Conservation (phyloP, 2,888 invertebrate genomes). For the Clitarchus hookeri region DNA sequence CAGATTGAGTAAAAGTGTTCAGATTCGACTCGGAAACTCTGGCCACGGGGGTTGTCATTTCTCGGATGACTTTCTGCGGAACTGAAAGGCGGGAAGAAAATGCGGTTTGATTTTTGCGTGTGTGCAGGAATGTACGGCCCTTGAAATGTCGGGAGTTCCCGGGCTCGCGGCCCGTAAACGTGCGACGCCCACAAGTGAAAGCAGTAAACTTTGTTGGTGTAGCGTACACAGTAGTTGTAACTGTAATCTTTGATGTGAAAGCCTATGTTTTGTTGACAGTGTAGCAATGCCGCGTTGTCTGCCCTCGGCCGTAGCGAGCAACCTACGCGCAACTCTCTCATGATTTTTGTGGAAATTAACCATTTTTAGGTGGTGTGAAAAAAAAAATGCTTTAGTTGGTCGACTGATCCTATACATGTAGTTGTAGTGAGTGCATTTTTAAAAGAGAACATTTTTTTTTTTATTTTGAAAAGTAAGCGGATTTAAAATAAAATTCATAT, state of each 20-base stretch:
- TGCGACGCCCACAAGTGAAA: neutral
- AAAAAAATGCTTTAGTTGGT: conserved; percentile 14
- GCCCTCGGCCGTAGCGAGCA: neutral
- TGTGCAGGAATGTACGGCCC: too few species aligned
- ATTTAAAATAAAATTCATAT: neutral
- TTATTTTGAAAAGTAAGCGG: neutral
- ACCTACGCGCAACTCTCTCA: neutral
- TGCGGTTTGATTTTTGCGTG: too few species aligned
- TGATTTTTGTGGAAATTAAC: neutral
- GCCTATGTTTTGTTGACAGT: neutral
- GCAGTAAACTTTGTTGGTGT: neutral
- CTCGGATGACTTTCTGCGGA: too few species aligned
- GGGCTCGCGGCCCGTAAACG: too few species aligned
- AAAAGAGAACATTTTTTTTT: neutral
- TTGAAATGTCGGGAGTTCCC: too few species aligned
- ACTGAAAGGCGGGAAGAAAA: too few species aligned
- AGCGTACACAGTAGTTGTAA: neutral
- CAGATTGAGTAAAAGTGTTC: too few species aligned
- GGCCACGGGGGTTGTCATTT: too few species aligned
- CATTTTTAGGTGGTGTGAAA: neutral
- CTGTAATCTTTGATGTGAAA: neutral
- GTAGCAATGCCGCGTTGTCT: too few species aligned
- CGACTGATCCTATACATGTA: neutral
- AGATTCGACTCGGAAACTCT: too few species aligned
- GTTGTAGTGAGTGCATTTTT: neutral